Evolutionary conservation across 1,140 invertebrate genomes (phyloP), one percentile per base, ranked within the genome.

Genomic region (Aphelenchoides avenae): DNA sequence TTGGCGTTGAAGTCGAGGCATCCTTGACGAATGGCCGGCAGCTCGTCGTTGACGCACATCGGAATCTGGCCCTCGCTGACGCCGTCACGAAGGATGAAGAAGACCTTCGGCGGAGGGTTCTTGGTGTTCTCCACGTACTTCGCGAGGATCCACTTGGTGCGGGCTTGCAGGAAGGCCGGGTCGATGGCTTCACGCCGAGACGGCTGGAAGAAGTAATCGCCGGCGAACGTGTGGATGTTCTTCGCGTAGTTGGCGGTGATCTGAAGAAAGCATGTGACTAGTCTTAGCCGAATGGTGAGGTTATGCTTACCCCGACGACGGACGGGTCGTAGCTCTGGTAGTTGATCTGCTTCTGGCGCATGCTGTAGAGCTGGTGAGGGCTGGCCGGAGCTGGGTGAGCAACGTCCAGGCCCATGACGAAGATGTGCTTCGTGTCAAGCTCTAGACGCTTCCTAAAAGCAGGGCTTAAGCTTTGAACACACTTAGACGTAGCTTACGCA

Each of bases 151-250:
- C 39, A 41, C 3, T 27, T 46, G 6, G 42, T 39, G 20, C 59
- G 34, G 5, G 42, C 50, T 2, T 22, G 9, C 29, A 64, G 46
- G 36, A 56, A 44, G 4, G 3, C 20, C 20, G 31, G 31, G 50
- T 63, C 60, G 20, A 64, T 53, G 13, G 53, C 36, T 30, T 64
- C 62, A 46, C 34, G 43, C 15, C 59, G 50, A 1, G 62, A 37
- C n/a, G 33, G 27, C 36, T 64, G 59, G 37, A 43, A 64, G 43
- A 64, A 64, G 33, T 61, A 64, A 29, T 64, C 61, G 2, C 61
- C 61, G 27, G 57, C 46, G 33, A 64, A 64, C 13, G 40, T 36
- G 18, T 67, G 40, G 1, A 52, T 59, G 36, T 67, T 40, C 13
- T 24, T 48, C 7, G 41, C 64, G 27, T 64, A 34, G 5, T 64